Base-by-base conservation (phyloP, 2,888 invertebrate species). In the Drosophila trichaetosa region DNA sequence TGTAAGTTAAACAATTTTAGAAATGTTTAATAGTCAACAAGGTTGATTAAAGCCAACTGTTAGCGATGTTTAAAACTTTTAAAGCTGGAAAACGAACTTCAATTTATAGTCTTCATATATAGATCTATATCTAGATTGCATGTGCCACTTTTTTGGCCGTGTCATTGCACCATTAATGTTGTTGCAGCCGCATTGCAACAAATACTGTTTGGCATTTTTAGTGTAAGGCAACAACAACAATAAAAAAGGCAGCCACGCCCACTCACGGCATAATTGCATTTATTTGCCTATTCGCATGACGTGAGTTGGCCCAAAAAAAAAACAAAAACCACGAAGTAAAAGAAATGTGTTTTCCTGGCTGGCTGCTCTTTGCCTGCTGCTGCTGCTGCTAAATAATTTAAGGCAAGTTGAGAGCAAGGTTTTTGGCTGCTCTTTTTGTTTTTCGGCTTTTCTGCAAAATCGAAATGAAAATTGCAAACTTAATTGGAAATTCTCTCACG, bases 401-500 rank as follows among this genome's bases (percentile, higher is more conserved):
- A 74, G 57, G 34, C 56, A 46, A 62, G 49, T 31, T 40, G 40
- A 18, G 40, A 42, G 57, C 70, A 56, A 33, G 31, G 65, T 60
- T 61, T 10, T 51, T 38, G 46, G 16, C 16, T 46, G 21, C 16
- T 21, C 7, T 46, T 21, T 46, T 21, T 42, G 42, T 13, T 46
- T 46, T 7, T 31, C 52, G 7, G 21, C 2, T 68, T 76, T 38
- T 36, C 7, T 18, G 58, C 34, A 40, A 62, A 61, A 63, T 67
- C 59, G 58, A 64, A 61, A 58, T 53, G 57, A 62, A 80, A 69
- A 66, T 51, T 48, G 66, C 51, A 59, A 82, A 89, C 69, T 90
- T 87, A 87, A 87, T 87, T 87, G 86, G 90, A 78, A 90, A 87
- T 77, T 83, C 87, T 87, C 86, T 87, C 86, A 87, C 86, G 90